phyloP scores from a whole-genome alignment of 2,888 invertebrate genomes.

The Autographa pulchrina region DNA sequence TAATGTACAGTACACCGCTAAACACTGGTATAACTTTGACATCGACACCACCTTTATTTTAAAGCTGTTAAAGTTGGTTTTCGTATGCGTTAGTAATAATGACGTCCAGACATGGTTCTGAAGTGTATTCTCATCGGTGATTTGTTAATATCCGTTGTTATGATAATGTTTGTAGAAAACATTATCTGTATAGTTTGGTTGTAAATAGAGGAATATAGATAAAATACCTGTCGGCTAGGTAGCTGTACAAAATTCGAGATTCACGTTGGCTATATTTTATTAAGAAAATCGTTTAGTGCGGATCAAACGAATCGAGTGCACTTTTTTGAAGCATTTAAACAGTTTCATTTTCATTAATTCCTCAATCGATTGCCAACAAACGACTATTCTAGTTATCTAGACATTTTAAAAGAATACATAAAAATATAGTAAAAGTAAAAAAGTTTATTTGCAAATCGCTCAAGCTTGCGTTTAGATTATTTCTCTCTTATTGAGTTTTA shows the following conservation, averaged over 20 bases:
- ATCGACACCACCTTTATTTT: not conserved
- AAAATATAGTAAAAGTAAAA: not conserved
- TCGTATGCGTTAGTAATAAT: not conserved
- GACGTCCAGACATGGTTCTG: not conserved
- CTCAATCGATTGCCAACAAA: not conserved
- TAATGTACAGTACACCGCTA: conserved; percentile 48
- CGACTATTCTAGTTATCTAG: not conserved
- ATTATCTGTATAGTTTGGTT: not conserved
- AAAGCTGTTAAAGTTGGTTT: not conserved
- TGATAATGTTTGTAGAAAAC: conserved; percentile 4
- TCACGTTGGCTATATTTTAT: conserved; percentile 10
- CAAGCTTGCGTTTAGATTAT: not conserved
- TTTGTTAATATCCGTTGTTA: conserved; percentile 22
- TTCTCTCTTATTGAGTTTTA: not conserved
- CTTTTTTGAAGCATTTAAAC: conserved; percentile 5
- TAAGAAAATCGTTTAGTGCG: conserved; percentile 20
- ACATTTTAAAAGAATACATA: not conserved
- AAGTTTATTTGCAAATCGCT: not conserved
- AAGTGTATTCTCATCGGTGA: conserved; percentile 24
- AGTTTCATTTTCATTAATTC: not conserved
- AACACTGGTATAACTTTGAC: not conserved
- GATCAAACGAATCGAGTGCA: conserved; percentile 29
- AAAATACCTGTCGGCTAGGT: not conserved
- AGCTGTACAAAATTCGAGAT: not conserved
- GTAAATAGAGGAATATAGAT: not conserved